Percentiles rank a stretch among this genome's conserved stretches.
Evolutionary conservation across 2,113 vertebrate species (phyloP).

Genomic region (Phyllostomus hastatus): DNA sequence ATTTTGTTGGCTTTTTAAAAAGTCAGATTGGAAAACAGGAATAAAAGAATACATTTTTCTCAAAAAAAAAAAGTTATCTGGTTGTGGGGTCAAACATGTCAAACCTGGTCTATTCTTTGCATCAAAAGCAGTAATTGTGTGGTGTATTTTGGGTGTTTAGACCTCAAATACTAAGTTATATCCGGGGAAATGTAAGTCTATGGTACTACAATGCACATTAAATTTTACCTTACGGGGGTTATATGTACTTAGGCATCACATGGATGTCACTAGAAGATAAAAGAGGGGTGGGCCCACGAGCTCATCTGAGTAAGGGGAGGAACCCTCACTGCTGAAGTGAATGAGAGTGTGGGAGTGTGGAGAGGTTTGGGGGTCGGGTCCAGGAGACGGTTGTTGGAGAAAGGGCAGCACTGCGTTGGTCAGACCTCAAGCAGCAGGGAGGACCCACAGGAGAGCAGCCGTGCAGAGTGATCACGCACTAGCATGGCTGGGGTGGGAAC

Average conservation of each 20-base stretch:
- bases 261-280: background rate
- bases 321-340: background rate
- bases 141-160: background rate
- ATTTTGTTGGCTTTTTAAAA: background rate
- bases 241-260: background rate
- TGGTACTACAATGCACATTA: background rate
- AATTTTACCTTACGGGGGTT: background rate
- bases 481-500: background rate
- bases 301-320: background rate
- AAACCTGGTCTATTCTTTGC: background rate
- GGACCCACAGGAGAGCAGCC: background rate
- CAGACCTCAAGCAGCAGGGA: background rate
- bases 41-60: background rate
- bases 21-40: background rate
- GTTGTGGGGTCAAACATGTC: background rate
- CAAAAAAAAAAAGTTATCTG: background rate
- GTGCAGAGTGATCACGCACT: background rate
- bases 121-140: background rate
- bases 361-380: background rate
- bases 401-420: background rate
- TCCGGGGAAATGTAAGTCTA: background rate
- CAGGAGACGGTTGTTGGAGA: background rate
- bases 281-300: background rate
- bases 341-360: background rate
- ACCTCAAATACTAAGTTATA: background rate